Evolutionary conservation across 2,113 vertebrate genomes (phyloP).

Genomic region (Bos indicus): DNA sequence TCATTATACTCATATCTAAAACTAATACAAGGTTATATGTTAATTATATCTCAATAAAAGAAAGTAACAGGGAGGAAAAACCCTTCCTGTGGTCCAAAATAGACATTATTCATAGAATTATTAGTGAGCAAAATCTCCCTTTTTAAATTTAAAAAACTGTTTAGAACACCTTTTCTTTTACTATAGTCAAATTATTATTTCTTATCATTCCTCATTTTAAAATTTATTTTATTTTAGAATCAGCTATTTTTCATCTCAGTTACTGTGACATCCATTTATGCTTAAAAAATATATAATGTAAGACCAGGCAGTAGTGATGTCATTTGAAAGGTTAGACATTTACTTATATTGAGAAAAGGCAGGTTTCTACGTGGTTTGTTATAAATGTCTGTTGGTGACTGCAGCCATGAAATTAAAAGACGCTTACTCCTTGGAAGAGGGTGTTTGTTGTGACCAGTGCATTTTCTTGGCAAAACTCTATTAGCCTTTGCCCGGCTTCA

Average conservation of each 20-base stretch:
- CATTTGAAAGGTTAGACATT: conserved; percentile 42
- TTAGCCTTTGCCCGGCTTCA: too few relatives aligned
- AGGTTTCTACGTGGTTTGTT: not conserved
- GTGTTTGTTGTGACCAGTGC: too few relatives aligned
- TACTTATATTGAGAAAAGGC: conserved; percentile 22
- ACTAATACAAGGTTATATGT: not conserved
- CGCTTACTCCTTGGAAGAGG: too few relatives aligned
- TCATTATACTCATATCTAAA: not conserved
- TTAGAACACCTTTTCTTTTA: not conserved
- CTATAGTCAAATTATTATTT: conserved; percentile 43
- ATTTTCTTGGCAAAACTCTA: too few relatives aligned
- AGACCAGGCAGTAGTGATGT: conserved; percentile 37
- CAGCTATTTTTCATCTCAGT: conserved; percentile 41
- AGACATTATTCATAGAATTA: not conserved
- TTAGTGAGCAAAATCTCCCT: not conserved
- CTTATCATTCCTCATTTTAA: conserved; percentile 28
- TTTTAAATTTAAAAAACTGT: not conserved
- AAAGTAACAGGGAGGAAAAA: not conserved
- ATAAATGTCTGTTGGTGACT: not conserved
- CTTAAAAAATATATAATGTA: conserved; percentile 45
- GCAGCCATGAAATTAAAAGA: too few relatives aligned
- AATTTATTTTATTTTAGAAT: conserved; percentile 17
- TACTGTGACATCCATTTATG: conserved; percentile 41
- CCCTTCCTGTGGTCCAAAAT: not conserved
- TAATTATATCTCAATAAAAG: not conserved